Evolutionary conservation across 2,888 invertebrate species (phyloP).

Genomic region (Ormia ochracea): DNA sequence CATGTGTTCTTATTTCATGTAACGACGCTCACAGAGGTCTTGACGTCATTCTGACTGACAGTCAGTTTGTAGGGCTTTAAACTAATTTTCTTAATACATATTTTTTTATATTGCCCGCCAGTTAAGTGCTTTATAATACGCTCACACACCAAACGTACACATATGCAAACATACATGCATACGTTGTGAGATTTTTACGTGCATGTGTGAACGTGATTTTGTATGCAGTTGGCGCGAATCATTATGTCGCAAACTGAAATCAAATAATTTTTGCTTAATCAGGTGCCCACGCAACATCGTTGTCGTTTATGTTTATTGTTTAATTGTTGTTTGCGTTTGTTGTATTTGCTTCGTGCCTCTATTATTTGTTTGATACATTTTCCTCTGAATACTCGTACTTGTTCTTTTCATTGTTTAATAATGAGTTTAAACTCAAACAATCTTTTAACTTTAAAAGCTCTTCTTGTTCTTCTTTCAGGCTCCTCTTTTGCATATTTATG

Average conservation of each 20-base stretch:
- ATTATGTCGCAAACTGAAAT: conserved; percentile 64
- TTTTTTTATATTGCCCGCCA: background rate
- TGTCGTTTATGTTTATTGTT: conserved; percentile 33
- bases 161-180: background rate
- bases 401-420: conserved; percentile 15
- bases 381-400: background rate
- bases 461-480: background rate
- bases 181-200: background rate
- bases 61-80: conserved; percentile 9
- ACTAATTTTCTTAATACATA: conserved; percentile 47
- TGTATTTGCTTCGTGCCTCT: background rate
- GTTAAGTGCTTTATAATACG: conserved; percentile 12
- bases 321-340: background rate
- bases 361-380: background rate
- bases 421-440: no score
- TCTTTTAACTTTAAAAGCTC: no score
- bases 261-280: conserved; percentile 71
- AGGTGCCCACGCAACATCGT: conserved; percentile 69
- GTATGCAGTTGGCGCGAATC: conserved; percentile 45
- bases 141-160: no score
- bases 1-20: background rate
- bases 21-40: background rate
- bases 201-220: background rate
- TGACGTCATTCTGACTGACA: conserved; percentile 1
- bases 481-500: background rate